Evolutionary conservation across 2,113 vertebrate genomes (phyloP).

Genomic region (Neolamprologus devosi): DNA sequence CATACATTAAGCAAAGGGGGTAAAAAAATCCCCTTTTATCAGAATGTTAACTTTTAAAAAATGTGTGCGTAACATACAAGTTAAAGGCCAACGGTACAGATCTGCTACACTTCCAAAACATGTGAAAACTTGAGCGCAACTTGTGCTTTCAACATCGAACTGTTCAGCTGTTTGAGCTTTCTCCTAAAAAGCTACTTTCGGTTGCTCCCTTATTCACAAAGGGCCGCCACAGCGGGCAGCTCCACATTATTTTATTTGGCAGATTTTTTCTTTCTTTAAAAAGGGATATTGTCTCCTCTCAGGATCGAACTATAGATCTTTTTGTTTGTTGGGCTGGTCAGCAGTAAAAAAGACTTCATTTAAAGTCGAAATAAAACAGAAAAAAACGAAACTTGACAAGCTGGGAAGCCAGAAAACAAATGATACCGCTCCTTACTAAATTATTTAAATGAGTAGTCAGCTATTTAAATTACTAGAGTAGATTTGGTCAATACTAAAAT

Average conservation of each 20-base stretch:
- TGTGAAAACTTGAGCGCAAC: background rate
- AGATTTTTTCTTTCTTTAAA: background rate
- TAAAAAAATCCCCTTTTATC: slow-evolving; percentile 2
- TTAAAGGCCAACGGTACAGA: background rate
- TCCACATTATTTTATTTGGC: background rate
- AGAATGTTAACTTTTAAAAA: background rate
- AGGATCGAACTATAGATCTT: background rate
- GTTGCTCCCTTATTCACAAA: background rate
- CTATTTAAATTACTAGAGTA: background rate
- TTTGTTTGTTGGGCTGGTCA: background rate
- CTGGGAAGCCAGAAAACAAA: background rate
- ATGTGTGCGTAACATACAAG: background rate
- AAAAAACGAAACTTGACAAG: background rate
- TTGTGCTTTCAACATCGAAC: background rate
- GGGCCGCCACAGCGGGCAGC: background rate
- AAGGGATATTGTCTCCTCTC: background rate
- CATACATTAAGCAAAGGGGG: slow-evolving; percentile 53
- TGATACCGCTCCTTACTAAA: background rate
- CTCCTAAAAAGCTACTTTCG: background rate
- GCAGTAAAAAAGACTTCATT: background rate
- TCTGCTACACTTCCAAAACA: background rate
- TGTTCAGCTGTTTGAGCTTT: background rate
- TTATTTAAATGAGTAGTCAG: background rate
- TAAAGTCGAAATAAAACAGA: background rate
- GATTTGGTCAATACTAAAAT: background rate